These are phyloP conservation scores for Piprites chloris DNA, from an alignment of 2,113 vertebrate genomes.

Conservation along the genomic window DNA sequence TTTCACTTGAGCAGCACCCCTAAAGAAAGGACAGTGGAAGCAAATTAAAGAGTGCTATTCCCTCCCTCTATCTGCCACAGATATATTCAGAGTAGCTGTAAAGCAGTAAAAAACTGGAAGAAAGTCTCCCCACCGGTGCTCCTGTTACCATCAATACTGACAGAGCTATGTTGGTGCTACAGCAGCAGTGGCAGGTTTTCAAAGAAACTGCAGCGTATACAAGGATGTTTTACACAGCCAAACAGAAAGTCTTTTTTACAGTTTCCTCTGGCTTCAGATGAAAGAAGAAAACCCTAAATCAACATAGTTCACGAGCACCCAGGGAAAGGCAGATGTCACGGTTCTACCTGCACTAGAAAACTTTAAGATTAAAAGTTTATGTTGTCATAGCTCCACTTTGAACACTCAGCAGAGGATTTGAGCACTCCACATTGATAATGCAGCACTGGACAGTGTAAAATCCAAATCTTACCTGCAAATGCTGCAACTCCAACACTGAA, in stretches of 20 bases:
- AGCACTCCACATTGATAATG: not conserved
- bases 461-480: not conserved
- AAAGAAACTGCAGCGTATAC: not conserved
- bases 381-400: not conserved
- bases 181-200: conserved; percentile 25
- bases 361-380: not conserved
- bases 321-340: not conserved
- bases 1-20: not conserved
- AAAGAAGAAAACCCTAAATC: conserved; percentile 14
- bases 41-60: accelerated
- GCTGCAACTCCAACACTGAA: not conserved
- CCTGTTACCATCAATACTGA: not conserved
- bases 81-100: not conserved
- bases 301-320: not conserved
- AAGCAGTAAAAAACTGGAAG: not conserved
- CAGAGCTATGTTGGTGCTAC: not conserved
- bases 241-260: conserved; percentile 24
- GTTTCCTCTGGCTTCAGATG: conserved; percentile 8
- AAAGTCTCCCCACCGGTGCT: not conserved
- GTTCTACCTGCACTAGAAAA: not conserved
- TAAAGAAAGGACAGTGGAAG: not conserved
- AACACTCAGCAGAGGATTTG: not conserved
- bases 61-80: not conserved
- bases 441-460: not conserved
- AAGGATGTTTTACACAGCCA: conserved; percentile 9